Evolutionary conservation across 2,888 invertebrate species (phyloP).

Genomic region (Acanthopleura granulata): DNA sequence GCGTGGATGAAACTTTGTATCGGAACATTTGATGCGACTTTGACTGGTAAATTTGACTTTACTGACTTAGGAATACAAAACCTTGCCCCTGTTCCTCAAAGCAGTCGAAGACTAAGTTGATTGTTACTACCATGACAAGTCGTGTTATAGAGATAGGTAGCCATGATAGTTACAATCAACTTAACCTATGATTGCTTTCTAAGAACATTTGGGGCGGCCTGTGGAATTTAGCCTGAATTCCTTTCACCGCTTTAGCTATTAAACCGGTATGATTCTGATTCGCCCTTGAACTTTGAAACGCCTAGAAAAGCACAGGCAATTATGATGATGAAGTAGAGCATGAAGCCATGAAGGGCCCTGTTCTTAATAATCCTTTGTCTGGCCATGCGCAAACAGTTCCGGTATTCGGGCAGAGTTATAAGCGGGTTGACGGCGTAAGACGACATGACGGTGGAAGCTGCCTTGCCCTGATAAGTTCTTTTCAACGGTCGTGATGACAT

Average conservation of each 20-base stretch:
- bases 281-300: not conserved
- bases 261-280: not conserved
- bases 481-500: not conserved
- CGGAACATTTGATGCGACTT: no score
- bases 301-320: not conserved
- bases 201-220: not conserved
- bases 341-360: not conserved
- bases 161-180: not conserved
- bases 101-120: no score
- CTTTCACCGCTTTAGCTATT: not conserved
- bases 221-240: not conserved
- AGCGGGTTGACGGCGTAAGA: conserved; percentile 1
- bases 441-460: not conserved
- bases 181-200: not conserved
- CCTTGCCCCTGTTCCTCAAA: no score
- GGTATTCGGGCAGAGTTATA: not conserved
- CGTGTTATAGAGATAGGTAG: not conserved
- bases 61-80: no score
- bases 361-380: not conserved
- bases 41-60: no score
- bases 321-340: not conserved
- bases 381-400: not conserved
- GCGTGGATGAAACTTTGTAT: no score
- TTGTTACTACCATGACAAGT: no score
- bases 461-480: not conserved